Evolutionary conservation across 2,888 invertebrate species (phyloP).

Genomic region (Hydrotaea diabolus): DNA sequence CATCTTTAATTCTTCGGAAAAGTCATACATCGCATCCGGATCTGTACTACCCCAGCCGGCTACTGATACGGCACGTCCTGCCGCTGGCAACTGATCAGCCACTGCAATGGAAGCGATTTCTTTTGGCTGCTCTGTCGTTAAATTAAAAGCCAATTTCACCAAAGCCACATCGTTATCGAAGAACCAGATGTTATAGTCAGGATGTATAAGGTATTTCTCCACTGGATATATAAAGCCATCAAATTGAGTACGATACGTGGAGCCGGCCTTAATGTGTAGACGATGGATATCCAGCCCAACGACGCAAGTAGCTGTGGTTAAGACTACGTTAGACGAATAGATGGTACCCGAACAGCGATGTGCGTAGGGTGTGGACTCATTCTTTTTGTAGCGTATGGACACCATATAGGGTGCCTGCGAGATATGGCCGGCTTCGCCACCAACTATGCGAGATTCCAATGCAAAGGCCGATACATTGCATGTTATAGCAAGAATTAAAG

Average conservation of each 20-base stretch:
- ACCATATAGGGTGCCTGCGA: conserved; percentile 73
- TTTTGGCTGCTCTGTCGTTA: conserved; percentile 69
- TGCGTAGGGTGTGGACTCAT: conserved; percentile 48
- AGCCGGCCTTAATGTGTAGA: conserved; percentile 74
- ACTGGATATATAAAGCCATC: conserved; percentile 79
- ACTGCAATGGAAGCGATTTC: conserved; percentile 84
- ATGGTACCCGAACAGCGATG: conserved; percentile 76
- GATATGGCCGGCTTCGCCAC: conserved; percentile 72
- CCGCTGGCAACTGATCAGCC: conserved; percentile 79
- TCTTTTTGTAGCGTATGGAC: conserved; percentile 73
- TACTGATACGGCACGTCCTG: conserved; percentile 69
- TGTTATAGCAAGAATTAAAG: neutral
- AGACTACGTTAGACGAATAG: conserved; percentile 67
- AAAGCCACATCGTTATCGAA: conserved; percentile 84
- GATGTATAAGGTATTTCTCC: conserved; percentile 82
- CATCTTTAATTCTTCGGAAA: conserved; percentile 71
- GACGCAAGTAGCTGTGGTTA: conserved; percentile 76
- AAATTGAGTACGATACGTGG: conserved; percentile 72
- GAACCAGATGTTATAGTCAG: conserved; percentile 82
- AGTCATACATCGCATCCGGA: conserved; percentile 63
- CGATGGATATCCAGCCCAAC: conserved; percentile 37
- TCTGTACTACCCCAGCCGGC: conserved; percentile 76
- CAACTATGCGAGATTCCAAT: conserved; percentile 72
- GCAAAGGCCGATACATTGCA: neutral
- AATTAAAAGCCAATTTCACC: conserved; percentile 78